Base-by-base conservation (phyloP, 2,113 vertebrate species). In the Peromyscus leucopus region DNA sequence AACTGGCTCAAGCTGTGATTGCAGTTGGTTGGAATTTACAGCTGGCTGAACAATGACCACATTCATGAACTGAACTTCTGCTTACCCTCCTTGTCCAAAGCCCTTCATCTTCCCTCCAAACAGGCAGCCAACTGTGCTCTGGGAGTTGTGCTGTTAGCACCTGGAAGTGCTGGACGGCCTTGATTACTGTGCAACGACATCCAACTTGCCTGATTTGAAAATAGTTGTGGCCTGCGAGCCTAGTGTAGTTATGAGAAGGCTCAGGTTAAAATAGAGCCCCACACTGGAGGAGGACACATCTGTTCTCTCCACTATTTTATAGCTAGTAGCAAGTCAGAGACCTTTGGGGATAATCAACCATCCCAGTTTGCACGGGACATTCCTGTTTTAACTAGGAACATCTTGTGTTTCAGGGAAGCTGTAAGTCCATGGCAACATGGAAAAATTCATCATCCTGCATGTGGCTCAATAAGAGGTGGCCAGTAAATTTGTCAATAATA, bases 61-160 rank as follows among this genome's bases (percentile, higher is more conserved):
- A 96, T 96, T 98, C 94, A 98, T 79, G 72, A 89, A 87, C 57
- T 96, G 85, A 97, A 96, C 67, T 94, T 95, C 83, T 95, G 92
- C 91, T 97, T 95, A 82, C 71, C 82, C 83, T 96, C 88, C 36
- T 79, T 13, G 92, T 91, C 92, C 89, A 84, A 90, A 96, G 91
- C 91, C 76, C 90, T 96, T 97, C 93, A 75, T 92, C 86, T 97
- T 95, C 69, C 89, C 61, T 85, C 72, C 67, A 57, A 69, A 69
- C 11, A 51, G 79, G 83, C 67, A 92, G 93, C 85, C 90, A 95
- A 57, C 92, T 78, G 80, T 91, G 89, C 8, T 61, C 86, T 89
- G 92, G 96, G 89, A 94, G 92, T 82, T 96, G 88, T 86, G 42
- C 71, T 94, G 67, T 95, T 95, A 97, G 80, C 96, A 97, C 90